Conservation (phyloP, 37 sponge, comb jelly and placozoan species). For the Ephydatia muelleri region DNA sequence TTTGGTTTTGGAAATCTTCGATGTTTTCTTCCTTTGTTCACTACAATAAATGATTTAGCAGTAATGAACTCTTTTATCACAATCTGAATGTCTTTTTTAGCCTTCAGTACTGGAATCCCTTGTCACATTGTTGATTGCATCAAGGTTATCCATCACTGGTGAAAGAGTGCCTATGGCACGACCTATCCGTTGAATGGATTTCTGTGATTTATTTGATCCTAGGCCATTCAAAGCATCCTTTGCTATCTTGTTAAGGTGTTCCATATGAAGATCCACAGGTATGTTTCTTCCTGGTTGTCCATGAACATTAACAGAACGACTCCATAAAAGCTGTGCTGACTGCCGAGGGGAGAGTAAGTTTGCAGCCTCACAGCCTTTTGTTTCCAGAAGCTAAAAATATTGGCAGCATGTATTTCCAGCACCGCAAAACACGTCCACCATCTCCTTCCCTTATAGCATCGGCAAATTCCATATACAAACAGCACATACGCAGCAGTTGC, state of each 20-base stretch:
- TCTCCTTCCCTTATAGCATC: conserved; percentile 62
- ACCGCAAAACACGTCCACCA: conserved; percentile 30
- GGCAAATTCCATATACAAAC: conserved; percentile 26
- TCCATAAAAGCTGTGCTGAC: conserved; percentile 44
- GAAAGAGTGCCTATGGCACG: conserved; percentile 12
- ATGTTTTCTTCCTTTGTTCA: conserved; percentile 15
- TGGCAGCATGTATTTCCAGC: conserved; percentile 57
- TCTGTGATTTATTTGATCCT: conserved; percentile 46
- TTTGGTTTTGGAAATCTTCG: conserved; percentile 4
- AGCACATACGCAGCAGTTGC: conserved; percentile 26
- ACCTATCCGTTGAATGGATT: conserved; percentile 36
- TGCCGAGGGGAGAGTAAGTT: conserved; percentile 27
- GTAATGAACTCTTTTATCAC: conserved; percentile 16
- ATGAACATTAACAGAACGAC: conserved; percentile 20
- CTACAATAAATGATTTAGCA: conserved; percentile 30
- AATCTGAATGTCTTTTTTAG: conserved; percentile 20
- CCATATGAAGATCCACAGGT: conserved; percentile 48
- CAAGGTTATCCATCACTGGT: conserved; percentile 21
- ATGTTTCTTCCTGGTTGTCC: conserved; percentile 45
- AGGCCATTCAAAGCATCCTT: conserved; percentile 42
- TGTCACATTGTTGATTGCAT: conserved; percentile 11
- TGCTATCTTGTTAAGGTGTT: conserved; percentile 37
- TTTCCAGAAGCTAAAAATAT: conserved; percentile 33
- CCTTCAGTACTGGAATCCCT: neutral
- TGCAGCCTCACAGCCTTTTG: conserved; percentile 25